A percentile compares a stretch with the other conserved stretches of the same genome.
phyloP scores from a whole-genome alignment of 2,888 invertebrate genomes.

The Osmoderma eremita region DNA sequence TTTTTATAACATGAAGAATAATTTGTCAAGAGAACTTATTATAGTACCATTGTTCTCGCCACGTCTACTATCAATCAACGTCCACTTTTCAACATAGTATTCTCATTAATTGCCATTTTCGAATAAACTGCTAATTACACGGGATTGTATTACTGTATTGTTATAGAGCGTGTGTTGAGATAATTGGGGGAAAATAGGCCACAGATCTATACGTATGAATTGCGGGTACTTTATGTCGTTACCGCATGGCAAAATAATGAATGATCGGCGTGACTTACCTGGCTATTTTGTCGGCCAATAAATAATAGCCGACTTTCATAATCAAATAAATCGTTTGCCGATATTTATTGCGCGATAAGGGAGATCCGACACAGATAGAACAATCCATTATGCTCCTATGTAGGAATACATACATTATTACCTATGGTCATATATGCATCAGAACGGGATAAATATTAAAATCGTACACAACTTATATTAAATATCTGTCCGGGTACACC shows the following conservation, averaged over 20 bases:
- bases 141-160: constrained; percentile 5
- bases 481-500: background rate
- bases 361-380: background rate
- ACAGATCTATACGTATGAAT: constrained; percentile 13
- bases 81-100: constrained; percentile 9
- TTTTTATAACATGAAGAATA: too few relatives aligned
- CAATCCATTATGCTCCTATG: background rate
- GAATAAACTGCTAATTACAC: constrained; percentile 11
- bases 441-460: constrained; percentile 9
- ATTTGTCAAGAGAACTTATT: too few relatives aligned
- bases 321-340: constrained; percentile 35
- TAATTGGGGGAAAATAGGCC: constrained; percentile 24
- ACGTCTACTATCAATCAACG: background rate
- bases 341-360: constrained; percentile 5
- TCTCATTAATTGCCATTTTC: constrained; percentile 6
- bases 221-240: constrained; percentile 15
- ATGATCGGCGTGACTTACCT: constrained; percentile 35
- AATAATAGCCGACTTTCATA: constrained; percentile 37
- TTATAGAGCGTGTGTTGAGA: constrained; percentile 18
- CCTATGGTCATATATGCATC: background rate
- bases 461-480: constrained; percentile 1
- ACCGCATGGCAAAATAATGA: constrained; percentile 28
- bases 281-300: constrained; percentile 24
- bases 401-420: too few relatives aligned
- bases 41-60: too few relatives aligned